These are phyloP conservation scores for Cygnus olor DNA, from an alignment of 2,797 vertebrate species.

Conservation along the genomic window DNA sequence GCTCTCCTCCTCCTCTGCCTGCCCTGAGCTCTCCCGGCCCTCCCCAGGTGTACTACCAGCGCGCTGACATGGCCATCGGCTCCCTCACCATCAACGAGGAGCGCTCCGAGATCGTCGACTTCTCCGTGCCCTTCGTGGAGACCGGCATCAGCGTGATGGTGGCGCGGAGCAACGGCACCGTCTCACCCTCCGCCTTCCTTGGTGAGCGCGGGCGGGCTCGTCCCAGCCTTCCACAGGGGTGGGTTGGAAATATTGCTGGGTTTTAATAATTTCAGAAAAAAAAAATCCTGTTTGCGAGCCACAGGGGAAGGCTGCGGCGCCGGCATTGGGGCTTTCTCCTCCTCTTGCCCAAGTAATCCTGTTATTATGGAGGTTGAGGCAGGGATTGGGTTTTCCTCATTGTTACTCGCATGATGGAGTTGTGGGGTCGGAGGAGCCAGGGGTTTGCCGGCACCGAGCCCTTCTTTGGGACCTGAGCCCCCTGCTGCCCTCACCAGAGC, in stretches of 20 bases:
- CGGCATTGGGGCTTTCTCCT: neutral
- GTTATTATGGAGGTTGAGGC: conserved; percentile 1
- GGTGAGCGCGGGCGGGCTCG: conserved; percentile 78
- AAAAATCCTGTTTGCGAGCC: neutral
- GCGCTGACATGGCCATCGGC: conserved; percentile 98
- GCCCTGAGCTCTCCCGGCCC: neutral
- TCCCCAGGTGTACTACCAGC: conserved; percentile 91
- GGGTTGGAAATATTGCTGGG: neutral
- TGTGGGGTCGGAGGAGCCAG: accelerated
- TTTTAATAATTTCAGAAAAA: neutral
- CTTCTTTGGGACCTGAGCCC: neutral
- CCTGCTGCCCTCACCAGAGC: neutral
- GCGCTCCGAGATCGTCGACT: conserved; percentile 96
- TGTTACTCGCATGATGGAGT: neutral
- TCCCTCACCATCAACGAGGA: conserved; percentile 99
- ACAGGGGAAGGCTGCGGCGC: neutral
- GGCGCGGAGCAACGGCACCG: conserved; percentile 95
- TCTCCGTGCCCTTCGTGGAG: conserved; percentile 98
- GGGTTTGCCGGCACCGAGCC: neutral
- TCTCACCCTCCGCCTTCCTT: conserved; percentile 96
- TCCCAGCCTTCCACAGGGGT: accelerated
- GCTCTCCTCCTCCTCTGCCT: neutral
- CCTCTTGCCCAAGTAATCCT: conserved; percentile 26
- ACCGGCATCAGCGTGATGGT: conserved; percentile 99
- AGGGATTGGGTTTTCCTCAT: neutral